phyloP scores from a whole-genome alignment of 2,888 invertebrate species.

The Pemphredon lugubris region DNA sequence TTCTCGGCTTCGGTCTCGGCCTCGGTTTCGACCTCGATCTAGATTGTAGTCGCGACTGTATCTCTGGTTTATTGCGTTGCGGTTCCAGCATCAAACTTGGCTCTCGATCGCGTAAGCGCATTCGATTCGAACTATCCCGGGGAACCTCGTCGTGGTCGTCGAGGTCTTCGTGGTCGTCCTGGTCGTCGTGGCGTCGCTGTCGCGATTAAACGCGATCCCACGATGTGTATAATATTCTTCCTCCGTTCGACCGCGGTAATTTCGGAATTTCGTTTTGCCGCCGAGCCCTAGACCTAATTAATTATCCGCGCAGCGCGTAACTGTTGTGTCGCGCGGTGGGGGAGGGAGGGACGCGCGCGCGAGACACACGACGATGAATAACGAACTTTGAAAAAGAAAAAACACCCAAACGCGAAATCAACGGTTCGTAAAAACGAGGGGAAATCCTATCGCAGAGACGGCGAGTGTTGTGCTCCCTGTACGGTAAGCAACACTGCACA shows the following conservation, averaged over 20 bases:
- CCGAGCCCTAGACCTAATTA: too few species aligned
- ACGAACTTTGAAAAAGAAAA: constrained; percentile 2
- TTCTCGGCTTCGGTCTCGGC: not conserved
- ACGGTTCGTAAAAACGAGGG: constrained; percentile 51
- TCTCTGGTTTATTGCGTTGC: not conserved
- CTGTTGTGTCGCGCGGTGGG: too few species aligned
- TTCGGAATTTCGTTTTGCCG: too few species aligned
- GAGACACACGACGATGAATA: too few species aligned
- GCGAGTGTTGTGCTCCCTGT: constrained; percentile 76
- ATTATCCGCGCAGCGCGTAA: too few species aligned
- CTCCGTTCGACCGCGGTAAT: too few species aligned
- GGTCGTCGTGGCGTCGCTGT: too few species aligned
- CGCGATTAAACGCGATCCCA: too few species aligned
- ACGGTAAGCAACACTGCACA: constrained; percentile 76
- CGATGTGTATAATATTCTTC: too few species aligned
- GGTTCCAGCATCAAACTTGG: constrained; percentile 3
- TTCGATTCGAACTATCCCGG: constrained; percentile 1
- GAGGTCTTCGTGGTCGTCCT: too few species aligned
- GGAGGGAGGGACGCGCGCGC: too few species aligned
- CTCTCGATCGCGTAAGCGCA: constrained; percentile 3
- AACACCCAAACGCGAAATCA: constrained; percentile 18
- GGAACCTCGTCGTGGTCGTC: too few species aligned
- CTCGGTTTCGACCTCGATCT: not conserved
- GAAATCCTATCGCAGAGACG: constrained; percentile 61
- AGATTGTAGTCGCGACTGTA: not conserved